Evolutionary conservation across 2,888 invertebrate species (phyloP), one percentile per base, ranked within the genome.

Genomic region (Aplocera efformata): DNA sequence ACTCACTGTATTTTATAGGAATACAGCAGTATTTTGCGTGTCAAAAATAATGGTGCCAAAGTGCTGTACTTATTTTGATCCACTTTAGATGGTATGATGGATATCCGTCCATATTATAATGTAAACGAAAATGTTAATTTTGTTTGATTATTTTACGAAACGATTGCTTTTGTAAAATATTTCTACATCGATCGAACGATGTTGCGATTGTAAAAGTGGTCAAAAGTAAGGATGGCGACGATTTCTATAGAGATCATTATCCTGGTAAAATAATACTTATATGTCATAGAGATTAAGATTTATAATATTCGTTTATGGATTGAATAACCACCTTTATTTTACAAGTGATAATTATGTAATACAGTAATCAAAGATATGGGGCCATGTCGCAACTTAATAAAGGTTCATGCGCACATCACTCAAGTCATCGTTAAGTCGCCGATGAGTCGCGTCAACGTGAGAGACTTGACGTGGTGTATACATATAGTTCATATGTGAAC

Each of bases 21-120:
- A 17, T 17, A 17, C 13, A 17, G 13, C 13, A 5, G 13, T 3
- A 22, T 22, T 5, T 20, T 32, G n/a, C 50, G 58, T n/a, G 3
- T 22, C 7, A 48, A 34, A 49, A 52, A 50, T 37, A 32, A 13
- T 13, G 36, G 45, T 45, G 40, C 40, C 40, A 40, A 40, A 42
- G 32, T 26, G 29, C 35, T 43, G 30, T 42, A 48, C 36, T 36
- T 40, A 45, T 40, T 29, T 40, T 26, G 39, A 44, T 47, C 33
- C 46, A 27, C 11, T 32, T 31, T 25, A 39, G 10, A 37, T 57
- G 55, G 57, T 50, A 54, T 54, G 55, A 41, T 58, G 57, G 53
- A 50, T 68, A 57, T 78, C 75, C 77, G 79, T 78, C 77, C 78
- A 67, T 68, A 56, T 40, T 42, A 51, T 60, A 50, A 54, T 54